Percentiles rank a stretch among this genome's conserved stretches.
These are phyloP conservation scores for Pygoscelis antarcticus DNA, from an alignment of 2,113 vertebrate species.

Conservation along the genomic window DNA sequence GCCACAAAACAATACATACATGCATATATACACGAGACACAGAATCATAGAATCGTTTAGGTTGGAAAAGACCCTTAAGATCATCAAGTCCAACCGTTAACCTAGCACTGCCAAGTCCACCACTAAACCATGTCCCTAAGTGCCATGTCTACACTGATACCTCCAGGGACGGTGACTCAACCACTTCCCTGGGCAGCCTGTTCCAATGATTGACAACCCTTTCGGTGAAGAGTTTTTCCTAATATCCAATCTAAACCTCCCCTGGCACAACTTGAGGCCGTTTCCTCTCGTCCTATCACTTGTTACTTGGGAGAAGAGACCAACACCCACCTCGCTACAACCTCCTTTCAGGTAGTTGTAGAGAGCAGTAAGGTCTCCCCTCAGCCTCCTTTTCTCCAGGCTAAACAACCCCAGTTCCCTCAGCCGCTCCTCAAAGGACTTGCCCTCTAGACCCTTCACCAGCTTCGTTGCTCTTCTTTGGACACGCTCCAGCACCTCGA, in stretches of 20 bases:
- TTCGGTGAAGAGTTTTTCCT: background rate
- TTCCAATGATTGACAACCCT: background rate
- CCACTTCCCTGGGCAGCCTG: background rate
- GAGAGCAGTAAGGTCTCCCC: rapidly evolving
- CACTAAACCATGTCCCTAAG: background rate
- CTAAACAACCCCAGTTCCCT: background rate
- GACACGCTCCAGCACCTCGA: rapidly evolving
- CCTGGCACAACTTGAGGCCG: rapidly evolving
- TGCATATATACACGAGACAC: rapidly evolving
- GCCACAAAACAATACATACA: background rate
- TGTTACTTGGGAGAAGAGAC: background rate
- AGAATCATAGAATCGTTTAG: background rate
- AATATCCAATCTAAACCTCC: background rate
- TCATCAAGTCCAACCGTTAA: background rate
- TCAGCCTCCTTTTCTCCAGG: background rate
- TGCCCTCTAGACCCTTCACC: background rate
- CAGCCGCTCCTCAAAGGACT: rapidly evolving
- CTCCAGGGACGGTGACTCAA: background rate
- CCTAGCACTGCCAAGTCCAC: background rate
- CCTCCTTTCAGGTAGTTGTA: background rate
- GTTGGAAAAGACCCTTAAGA: background rate
- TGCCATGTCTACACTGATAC: rapidly evolving
- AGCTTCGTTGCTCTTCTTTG: rapidly evolving
- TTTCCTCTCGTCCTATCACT: background rate
- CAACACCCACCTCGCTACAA: rapidly evolving